phyloP scores from a whole-genome alignment of 2,888 invertebrate genomes.

The Ecliptopera silaceata region DNA sequence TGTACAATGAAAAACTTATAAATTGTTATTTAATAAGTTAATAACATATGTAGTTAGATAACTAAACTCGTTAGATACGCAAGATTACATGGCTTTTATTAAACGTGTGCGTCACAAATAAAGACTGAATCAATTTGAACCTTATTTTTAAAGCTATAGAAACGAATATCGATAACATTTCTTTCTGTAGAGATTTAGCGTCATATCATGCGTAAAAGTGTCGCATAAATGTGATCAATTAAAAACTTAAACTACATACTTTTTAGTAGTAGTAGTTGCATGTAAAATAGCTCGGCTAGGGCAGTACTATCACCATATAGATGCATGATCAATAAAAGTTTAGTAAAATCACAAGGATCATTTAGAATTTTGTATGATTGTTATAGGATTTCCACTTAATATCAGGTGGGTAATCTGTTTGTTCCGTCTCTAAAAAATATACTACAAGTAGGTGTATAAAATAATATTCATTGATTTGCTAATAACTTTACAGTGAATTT shows the following conservation, averaged over 20 bases:
- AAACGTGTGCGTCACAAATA: constrained; percentile 8
- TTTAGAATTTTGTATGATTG: no score
- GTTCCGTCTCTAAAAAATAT: background rate
- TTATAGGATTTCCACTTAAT: no score
- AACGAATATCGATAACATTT: background rate
- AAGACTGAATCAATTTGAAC: background rate
- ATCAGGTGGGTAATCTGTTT: no score
- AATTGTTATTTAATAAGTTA: constrained; percentile 22
- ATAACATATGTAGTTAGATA: constrained; percentile 8
- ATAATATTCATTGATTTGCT: no score
- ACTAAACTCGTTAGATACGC: constrained; percentile 25
- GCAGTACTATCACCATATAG: no score
- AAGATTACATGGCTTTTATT: constrained; percentile 12
- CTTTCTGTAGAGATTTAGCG: background rate
- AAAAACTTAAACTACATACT: background rate
- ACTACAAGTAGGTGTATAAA: no score
- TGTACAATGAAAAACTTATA: constrained; percentile 8
- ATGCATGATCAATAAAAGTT: no score
- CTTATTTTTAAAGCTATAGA: background rate
- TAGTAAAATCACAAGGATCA: no score
- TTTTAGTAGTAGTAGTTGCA: background rate
- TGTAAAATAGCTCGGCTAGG: no score
- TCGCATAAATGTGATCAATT: background rate
- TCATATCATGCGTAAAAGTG: background rate
- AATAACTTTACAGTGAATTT: no score